phyloP scores from a whole-genome alignment of 2,113 vertebrate species.

The Clarias batrachus region DNA sequence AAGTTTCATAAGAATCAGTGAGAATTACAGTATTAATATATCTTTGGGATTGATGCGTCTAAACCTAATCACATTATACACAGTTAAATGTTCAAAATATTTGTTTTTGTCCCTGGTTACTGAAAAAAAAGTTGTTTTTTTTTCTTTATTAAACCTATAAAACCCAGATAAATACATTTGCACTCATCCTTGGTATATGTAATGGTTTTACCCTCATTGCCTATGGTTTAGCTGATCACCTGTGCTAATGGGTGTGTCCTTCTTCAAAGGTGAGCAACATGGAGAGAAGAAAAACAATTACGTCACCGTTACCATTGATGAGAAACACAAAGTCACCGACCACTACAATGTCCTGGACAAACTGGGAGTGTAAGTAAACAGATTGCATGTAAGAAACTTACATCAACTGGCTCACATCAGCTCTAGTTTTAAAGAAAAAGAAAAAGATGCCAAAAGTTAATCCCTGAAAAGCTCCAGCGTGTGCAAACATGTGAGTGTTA shows the following conservation, averaged over 20 bases:
- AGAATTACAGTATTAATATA: neutral
- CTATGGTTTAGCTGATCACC: neutral
- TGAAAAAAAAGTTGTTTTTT: neutral
- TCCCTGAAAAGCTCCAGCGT: neutral
- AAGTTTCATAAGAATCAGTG: neutral
- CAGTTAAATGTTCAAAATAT: neutral
- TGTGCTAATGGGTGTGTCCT: slow-evolving; percentile 13
- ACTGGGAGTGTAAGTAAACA: slow-evolving; percentile 80
- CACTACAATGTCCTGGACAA: slow-evolving; percentile 77
- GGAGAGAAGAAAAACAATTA: slow-evolving; percentile 60
- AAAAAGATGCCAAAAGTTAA: neutral
- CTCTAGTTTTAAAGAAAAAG: neutral
- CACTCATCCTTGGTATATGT: neutral
- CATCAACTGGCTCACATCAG: neutral
- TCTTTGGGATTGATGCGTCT: neutral
- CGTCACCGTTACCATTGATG: slow-evolving; percentile 68
- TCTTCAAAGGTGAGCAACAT: slow-evolving; percentile 49
- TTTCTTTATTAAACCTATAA: no score
- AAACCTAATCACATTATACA: neutral
- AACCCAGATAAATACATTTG: neutral
- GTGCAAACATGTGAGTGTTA: neutral
- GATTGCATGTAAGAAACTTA: neutral
- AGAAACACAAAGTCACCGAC: slow-evolving; percentile 70
- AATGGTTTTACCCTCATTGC: neutral
- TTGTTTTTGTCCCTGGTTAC: neutral